A percentile compares a stretch with the other conserved stretches of the same genome.
Evolutionary conservation across 2,888 invertebrate genomes (phyloP).

Genomic region (Oxytorus armatus): DNA sequence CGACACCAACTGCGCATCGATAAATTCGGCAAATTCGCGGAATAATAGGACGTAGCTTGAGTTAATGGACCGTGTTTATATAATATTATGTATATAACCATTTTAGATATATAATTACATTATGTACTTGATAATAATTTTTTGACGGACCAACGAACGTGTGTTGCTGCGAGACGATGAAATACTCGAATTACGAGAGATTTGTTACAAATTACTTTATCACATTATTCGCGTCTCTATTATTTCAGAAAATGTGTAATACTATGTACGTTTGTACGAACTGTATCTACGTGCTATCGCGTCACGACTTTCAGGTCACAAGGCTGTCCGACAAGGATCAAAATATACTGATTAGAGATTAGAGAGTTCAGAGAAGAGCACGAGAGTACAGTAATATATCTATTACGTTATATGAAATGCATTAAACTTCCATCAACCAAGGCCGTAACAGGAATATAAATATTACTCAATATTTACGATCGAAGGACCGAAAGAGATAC

Average conservation of each 20-base stretch:
- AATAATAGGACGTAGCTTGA: no score
- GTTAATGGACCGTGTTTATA: no score
- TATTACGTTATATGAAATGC: background rate
- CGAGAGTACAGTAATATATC: background rate
- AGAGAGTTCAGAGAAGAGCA: conserved; percentile 21
- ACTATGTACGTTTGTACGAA: background rate
- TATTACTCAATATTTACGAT: background rate
- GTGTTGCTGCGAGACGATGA: background rate
- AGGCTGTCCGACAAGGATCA: background rate
- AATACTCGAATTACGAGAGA: background rate
- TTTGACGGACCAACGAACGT: background rate
- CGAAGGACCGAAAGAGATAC: background rate
- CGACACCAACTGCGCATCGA: no score
- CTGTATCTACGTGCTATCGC: conserved; percentile 8
- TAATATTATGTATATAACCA: background rate
- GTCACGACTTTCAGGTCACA: conserved; percentile 30
- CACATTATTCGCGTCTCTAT: background rate
- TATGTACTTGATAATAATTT: background rate
- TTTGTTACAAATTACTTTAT: background rate
- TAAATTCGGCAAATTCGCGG: no score
- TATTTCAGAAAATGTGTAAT: background rate
- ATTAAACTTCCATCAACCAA: background rate
- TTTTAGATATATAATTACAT: conserved; percentile 8
- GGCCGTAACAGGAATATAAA: background rate
- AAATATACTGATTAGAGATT: conserved; percentile 53